Evolutionary conservation across 2,888 invertebrate species (phyloP).

Genomic region (Lomographa bimaculata): DNA sequence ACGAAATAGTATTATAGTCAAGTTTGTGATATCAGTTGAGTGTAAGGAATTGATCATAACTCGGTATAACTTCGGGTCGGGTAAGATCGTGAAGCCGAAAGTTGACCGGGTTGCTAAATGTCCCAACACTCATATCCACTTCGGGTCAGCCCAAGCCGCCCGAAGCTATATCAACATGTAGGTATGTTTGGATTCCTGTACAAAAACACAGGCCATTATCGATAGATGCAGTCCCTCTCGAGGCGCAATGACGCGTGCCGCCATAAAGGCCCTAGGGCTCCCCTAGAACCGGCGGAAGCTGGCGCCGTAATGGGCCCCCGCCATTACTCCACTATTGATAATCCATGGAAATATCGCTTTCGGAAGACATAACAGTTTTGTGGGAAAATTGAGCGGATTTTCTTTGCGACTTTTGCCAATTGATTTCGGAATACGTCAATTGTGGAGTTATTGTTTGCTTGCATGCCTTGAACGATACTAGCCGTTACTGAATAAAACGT

Average conservation of each 20-base stretch:
- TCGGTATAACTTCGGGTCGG: too few relatives aligned
- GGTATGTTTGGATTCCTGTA: constrained; percentile 1
- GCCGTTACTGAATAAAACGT: too few relatives aligned
- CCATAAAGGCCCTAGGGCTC: constrained; percentile 74
- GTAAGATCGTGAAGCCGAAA: constrained; percentile 8
- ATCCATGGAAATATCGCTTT: constrained; percentile 75
- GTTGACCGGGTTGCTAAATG: background rate
- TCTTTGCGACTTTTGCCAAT: constrained; percentile 39
- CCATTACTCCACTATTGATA: constrained; percentile 82
- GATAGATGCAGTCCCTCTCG: constrained; percentile 54
- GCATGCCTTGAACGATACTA: background rate
- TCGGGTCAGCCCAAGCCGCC: background rate
- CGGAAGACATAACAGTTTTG: constrained; percentile 83
- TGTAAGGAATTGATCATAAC: too few relatives aligned
- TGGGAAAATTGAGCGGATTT: constrained; percentile 78
- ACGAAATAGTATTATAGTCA: too few relatives aligned
- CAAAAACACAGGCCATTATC: constrained; percentile 40
- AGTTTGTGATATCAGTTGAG: too few relatives aligned
- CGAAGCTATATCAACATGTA: constrained; percentile 27
- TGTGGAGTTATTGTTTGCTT: constrained; percentile 21
- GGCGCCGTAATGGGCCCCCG: constrained; percentile 79
- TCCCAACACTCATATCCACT: background rate
- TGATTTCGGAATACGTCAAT: constrained; percentile 29
- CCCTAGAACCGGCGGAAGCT: constrained; percentile 65
- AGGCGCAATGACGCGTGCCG: constrained; percentile 74